Conservation (phyloP, 2,888 invertebrate genomes). For the Sphaerophoria taeniata region DNA sequence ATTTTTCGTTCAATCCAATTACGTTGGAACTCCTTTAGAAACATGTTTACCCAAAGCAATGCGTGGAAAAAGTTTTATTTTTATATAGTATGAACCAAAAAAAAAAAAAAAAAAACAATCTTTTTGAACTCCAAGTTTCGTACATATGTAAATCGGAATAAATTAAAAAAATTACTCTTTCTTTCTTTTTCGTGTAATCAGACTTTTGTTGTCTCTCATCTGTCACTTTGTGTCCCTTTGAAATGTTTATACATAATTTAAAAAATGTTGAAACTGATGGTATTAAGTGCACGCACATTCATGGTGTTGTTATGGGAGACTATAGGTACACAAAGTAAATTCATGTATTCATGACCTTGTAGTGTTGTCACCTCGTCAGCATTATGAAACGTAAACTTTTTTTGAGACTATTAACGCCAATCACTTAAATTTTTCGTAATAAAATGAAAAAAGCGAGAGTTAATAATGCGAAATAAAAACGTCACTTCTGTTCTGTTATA, state of each 20-base stretch:
- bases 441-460: conserved; percentile 9
- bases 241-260: not conserved
- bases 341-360: too few species aligned
- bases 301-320: too few species aligned
- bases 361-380: not conserved
- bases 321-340: too few species aligned
- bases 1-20: too few species aligned
- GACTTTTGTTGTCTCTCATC: not conserved
- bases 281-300: not conserved
- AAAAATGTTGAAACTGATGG: not conserved
- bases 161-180: not conserved
- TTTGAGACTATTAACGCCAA: conserved; percentile 17
- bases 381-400: conserved; percentile 1
- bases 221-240: too few species aligned
- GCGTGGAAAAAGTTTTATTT: not conserved
- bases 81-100: not conserved
- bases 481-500: conserved; percentile 19
- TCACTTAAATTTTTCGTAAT: not conserved
- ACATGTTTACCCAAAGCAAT: too few species aligned
- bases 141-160: conserved; percentile 5
- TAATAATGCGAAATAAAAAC: conserved; percentile 45
- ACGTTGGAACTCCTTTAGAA: too few species aligned
- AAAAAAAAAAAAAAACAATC: not conserved
- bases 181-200: not conserved
- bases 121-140: not conserved